A percentile compares a stretch with the other conserved stretches of the same genome.
phyloP scores from a whole-genome alignment of 2,113 vertebrate species.

The Sinocyclocheilus anshuiensis region DNA sequence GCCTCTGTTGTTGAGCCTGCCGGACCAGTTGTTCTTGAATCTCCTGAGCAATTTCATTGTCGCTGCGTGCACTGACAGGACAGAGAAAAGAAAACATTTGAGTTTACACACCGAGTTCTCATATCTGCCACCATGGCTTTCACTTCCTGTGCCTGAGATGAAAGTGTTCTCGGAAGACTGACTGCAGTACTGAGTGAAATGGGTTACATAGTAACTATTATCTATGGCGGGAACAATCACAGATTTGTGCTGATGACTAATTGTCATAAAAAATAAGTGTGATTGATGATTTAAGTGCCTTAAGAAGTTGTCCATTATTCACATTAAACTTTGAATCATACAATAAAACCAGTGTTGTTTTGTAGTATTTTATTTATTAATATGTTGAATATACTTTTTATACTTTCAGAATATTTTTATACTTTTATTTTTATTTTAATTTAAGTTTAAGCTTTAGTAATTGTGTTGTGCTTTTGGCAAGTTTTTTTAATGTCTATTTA shows the following conservation, averaged over 20 bases:
- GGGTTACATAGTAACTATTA: neutral
- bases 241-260: neutral
- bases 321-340: neutral
- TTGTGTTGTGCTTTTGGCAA: neutral
- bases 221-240: neutral
- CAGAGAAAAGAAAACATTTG: neutral
- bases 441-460: neutral
- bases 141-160: neutral
- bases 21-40: conserved; percentile 91
- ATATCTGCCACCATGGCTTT: neutral
- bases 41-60: conserved; percentile 92
- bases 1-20: conserved; percentile 85
- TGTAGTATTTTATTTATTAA: neutral
- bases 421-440: neutral
- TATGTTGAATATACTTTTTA: neutral
- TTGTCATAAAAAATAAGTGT: neutral
- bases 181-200: neutral
- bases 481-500: neutral
- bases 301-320: neutral
- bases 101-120: neutral
- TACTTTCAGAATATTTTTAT: no score
- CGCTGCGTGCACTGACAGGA: conserved; percentile 82
- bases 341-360: neutral
- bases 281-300: neutral
- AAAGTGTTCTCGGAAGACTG: neutral